Evolutionary conservation across 1,140 invertebrate genomes (phyloP).

Genomic region (Patella vulgata): DNA sequence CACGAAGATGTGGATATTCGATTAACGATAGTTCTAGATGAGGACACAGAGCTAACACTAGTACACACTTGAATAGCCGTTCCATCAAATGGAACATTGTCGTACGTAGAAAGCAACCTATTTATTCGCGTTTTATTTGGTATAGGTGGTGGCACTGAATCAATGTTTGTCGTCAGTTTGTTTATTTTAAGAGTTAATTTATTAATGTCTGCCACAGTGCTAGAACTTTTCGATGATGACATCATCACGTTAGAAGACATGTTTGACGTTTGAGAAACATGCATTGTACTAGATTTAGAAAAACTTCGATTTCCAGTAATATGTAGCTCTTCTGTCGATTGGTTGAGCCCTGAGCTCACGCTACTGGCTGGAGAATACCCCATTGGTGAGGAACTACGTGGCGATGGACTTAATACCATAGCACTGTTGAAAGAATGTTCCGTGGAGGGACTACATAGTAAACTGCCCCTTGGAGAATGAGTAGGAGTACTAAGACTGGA

Average conservation of each 20-base stretch:
- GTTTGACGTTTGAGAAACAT: too few species aligned
- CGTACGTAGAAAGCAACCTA: constrained; percentile 78
- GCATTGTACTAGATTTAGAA: too few species aligned
- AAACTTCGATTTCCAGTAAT: too few species aligned
- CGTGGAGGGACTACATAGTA: constrained; percentile 17
- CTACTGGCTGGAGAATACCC: constrained; percentile 47
- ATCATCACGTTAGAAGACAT: too few species aligned
- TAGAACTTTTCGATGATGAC: constrained; percentile 28
- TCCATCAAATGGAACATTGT: constrained; percentile 69
- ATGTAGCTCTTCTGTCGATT: constrained; percentile 46
- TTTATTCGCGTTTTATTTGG: constrained; percentile 78
- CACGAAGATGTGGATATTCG: constrained; percentile 36
- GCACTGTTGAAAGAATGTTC: constrained; percentile 15
- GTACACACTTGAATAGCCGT: constrained; percentile 10
- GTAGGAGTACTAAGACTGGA: constrained; percentile 10
- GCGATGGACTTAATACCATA: constrained; percentile 28
- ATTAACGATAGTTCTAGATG: constrained; percentile 62
- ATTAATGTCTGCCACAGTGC: constrained; percentile 56
- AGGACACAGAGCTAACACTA: not conserved
- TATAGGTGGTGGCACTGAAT: constrained; percentile 72
- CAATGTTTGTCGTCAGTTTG: constrained; percentile 56
- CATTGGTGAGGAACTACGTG: constrained; percentile 36
- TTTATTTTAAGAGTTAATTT: constrained; percentile 57
- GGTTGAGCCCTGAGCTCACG: constrained; percentile 49
- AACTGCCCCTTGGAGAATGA: constrained; percentile 21